Evolutionary conservation across 2,797 vertebrate species (phyloP), one percentile per base, ranked within the genome.

Genomic region (Gymnodraco acuticeps): DNA sequence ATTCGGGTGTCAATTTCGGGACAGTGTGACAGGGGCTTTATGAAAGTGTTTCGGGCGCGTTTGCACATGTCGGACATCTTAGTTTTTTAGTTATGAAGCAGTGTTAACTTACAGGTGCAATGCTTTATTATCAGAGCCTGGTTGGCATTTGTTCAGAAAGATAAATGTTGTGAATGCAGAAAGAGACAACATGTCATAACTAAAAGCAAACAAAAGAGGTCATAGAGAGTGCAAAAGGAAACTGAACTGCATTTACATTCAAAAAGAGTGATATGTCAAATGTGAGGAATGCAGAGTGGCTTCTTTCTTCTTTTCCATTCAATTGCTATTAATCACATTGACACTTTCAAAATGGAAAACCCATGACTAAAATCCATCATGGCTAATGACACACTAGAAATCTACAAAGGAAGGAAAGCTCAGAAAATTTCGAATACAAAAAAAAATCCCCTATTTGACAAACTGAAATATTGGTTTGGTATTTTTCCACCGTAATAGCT

Each of bases 141-240:
- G 33, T 31, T 70, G 60, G 20, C 45, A 78, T 74, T 78, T 58
- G 14, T 27, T 38, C 33, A 38, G 27, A 27, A 27, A 27, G 27
- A 27, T 27, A 27, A 27, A 27, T 27, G 27, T 5, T 5, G 27
- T 27, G 27, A 38, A 38, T 38, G 66, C 19, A 31, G 56, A 71
- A 77, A 58, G 14, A 33, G 73, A 70, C 52, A 54, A 83, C 75
- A 80, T 53, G 56, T 74, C 67, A 71, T 33, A 13, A 70, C 31
- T 47, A 14, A 38, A 38, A 70, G 56, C 31, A 53, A 70, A 70
- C 23, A 63, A 65, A 70, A 33, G 55, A 63, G 12, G 47, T 47
- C 59, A 58, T 46, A 72, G 54, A 62, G 17, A 6, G 20, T 27
- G 19, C 20, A 45, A 70, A 59, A 63, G 31, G 47, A 61, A 53